These are phyloP conservation scores for Vannuccia rotundouncinata DNA, from an alignment of 2,888 invertebrate species.

Conservation along the genomic window DNA sequence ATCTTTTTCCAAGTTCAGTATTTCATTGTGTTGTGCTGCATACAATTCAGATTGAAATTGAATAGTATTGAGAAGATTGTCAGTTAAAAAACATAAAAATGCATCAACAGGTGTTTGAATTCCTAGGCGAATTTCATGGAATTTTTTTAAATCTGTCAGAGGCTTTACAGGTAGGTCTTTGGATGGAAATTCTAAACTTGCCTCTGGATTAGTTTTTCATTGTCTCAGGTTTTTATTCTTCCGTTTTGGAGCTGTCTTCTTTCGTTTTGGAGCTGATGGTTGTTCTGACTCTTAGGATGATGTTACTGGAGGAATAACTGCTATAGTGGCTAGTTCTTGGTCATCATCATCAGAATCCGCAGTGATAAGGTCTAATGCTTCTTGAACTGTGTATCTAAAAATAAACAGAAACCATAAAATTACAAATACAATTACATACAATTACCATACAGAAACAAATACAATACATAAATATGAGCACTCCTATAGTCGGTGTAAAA, in stretches of 20 bases:
- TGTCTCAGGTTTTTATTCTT: neutral
- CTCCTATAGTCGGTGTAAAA: neutral
- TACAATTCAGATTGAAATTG: constrained; percentile 10
- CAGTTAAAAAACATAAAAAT: constrained; percentile 4
- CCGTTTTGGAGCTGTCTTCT: neutral
- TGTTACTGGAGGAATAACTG: neutral
- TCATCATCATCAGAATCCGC: neutral
- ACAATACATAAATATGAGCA: neutral
- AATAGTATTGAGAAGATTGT: constrained; percentile 12
- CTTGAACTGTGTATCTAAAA: neutral
- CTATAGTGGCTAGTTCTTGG: neutral
- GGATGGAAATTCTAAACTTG: constrained; percentile 5
- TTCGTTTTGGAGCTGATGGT: neutral
- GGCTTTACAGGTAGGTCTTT: neutral
- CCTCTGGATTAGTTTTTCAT: neutral
- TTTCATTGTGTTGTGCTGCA: constrained; percentile 22
- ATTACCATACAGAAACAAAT: too few relatives aligned
- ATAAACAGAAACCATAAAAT: neutral
- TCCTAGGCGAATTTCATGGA: neutral
- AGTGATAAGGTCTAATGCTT: neutral
- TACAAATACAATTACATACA: too few relatives aligned
- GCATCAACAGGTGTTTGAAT: neutral
- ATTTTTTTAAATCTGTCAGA: neutral
- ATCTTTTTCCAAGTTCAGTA: neutral
- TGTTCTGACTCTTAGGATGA: neutral